A percentile compares a stretch with the other conserved stretches of the same genome.
Conservation (phyloP, 2,797 vertebrate species). For the Pteropus rufus region DNA sequence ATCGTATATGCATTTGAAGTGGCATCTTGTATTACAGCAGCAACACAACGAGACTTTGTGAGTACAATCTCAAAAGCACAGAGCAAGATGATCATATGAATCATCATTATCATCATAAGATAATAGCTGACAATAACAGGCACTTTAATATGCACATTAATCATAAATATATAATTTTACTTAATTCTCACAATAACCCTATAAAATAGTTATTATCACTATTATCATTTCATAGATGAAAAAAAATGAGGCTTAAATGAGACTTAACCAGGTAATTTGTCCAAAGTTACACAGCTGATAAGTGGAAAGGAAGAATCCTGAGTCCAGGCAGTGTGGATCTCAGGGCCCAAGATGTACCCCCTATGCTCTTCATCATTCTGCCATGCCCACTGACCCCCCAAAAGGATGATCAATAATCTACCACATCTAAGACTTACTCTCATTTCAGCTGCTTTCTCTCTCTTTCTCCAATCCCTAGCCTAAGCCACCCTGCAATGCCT, state of each 20-base stretch:
- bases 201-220: not conserved
- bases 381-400: not conserved
- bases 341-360: not conserved
- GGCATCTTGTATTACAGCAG: constrained; percentile 87
- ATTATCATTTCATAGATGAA: not conserved
- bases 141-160: not conserved
- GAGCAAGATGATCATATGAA: not conserved
- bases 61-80: constrained; percentile 67
- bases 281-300: not conserved
- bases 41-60: constrained; percentile 84
- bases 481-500: not conserved
- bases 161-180: not conserved
- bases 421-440: not conserved
- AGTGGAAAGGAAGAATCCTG: not conserved
- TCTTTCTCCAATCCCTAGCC: not conserved
- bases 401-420: not conserved
- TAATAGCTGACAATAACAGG: not conserved
- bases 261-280: not conserved
- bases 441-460: not conserved
- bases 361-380: rapidly evolving
- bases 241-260: not conserved
- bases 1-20: constrained; percentile 87
- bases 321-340: not conserved
- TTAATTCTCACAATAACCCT: not conserved
- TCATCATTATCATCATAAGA: no score